These are phyloP conservation scores for Gambusia yucatana DNA, from an alignment of 2,797 vertebrate genomes.

Conservation along the genomic window DNA sequence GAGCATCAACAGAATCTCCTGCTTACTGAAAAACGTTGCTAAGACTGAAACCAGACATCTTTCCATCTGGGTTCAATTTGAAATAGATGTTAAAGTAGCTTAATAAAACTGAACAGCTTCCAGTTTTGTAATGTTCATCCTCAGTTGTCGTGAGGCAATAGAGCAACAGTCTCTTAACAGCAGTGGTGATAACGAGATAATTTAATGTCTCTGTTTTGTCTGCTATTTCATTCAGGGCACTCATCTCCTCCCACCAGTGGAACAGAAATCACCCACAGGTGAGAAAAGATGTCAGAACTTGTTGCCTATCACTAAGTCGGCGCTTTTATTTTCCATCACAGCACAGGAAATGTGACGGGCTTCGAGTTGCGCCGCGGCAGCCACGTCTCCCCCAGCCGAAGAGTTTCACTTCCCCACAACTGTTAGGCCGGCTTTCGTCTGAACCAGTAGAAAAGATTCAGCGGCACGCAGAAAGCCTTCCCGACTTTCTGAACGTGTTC, in stretches of 20 bases:
- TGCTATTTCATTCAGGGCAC: background rate
- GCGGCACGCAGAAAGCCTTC: background rate
- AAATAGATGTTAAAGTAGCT: conserved; percentile 16
- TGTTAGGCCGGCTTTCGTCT: conserved; percentile 22
- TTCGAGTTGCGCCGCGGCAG: conserved; percentile 26
- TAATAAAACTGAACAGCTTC: background rate
- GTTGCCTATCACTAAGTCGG: conserved; percentile 45
- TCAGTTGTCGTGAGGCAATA: background rate
- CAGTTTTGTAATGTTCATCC: background rate
- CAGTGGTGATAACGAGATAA: background rate
- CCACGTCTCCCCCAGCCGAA: conserved; percentile 18
- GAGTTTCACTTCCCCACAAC: conserved; percentile 43
- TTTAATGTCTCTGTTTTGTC: background rate
- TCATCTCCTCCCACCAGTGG: conserved; percentile 56
- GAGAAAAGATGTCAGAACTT: conserved; percentile 49
- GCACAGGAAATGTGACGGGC: conserved; percentile 59
- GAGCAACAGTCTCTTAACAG: background rate
- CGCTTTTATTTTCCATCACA: conserved; percentile 60
- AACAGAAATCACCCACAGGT: conserved; percentile 58
- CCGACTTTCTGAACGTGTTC: background rate
- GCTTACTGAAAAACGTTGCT: conserved; percentile 39
- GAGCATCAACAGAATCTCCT: conserved; percentile 74
- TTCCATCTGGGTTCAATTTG: conserved; percentile 34
- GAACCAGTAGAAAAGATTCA: background rate
- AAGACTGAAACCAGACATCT: conserved; percentile 28